Base-by-base conservation (phyloP, 2,888 invertebrate genomes). In the Cephus pulcher region DNA sequence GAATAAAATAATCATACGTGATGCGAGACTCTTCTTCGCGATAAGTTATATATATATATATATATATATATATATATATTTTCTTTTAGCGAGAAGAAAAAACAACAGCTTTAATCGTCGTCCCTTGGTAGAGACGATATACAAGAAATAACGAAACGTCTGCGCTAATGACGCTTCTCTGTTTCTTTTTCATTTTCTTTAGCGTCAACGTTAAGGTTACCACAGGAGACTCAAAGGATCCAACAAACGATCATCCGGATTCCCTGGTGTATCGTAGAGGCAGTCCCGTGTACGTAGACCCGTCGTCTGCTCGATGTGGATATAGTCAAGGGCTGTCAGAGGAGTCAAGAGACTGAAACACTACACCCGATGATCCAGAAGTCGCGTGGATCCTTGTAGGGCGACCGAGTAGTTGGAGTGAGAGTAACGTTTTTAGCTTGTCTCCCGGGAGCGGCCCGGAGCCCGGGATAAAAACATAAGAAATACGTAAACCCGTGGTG, bases 371-470 rank as follows among this genome's bases (percentile, higher is more conserved):
- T 33, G 32, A 32, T 32, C 33, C 32, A 34, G 71, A 71, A 71
- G 71, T 33, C 33, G 34, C 34, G 32, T 81, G 83, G 82, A 82
- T 81, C 85, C 84, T 85, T 85, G 81, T 85, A 84, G 81, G 84
- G 85, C 82, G 80, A 82, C 80, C 80, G 79, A 75, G 75, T 80
- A 77, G 79, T 56, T 76, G 34, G 69, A 76, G 76, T 2, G 56
- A 56, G 23, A 56, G 78, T 78, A 76, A 83, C 75, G 84, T 83
- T 83, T 83, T 84, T 78, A 80, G 82, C 76, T 40, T 76, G 82
- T 76, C 34, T 71, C 71, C 32, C 71, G 33, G 15, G n/a, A 34
- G 32, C 80, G 82, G 80, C 78, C 78, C 78, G 80, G 80, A 80
- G 76, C 78, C 56, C 56, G 23, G 23, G 23, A 9, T 56, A 56